Evolutionary conservation across 2,888 invertebrate species (phyloP).

Genomic region (Falcaria lacertinaria): DNA sequence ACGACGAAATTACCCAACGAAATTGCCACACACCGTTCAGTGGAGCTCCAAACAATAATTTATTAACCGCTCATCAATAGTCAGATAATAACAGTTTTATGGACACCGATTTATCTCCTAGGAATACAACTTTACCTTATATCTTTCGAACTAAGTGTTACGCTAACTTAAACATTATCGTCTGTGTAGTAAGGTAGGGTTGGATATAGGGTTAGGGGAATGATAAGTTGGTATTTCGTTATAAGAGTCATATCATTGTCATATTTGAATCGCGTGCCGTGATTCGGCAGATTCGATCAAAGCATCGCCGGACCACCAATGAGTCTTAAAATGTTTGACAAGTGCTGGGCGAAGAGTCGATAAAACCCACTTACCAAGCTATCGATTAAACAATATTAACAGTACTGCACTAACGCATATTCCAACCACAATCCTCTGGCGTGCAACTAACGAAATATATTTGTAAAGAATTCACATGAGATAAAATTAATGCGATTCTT

Average conservation of each 20-base stretch:
- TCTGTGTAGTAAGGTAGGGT: slow-evolving; percentile 5
- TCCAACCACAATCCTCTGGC: no score
- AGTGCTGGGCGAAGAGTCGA: slow-evolving; percentile 17
- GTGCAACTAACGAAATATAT: background rate
- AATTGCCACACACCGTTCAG: slow-evolving; percentile 46
- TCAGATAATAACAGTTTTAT: slow-evolving; percentile 73
- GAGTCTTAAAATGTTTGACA: slow-evolving; percentile 43
- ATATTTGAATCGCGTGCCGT: slow-evolving; percentile 76
- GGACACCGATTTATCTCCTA: slow-evolving; percentile 66
- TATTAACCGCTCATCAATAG: slow-evolving; percentile 68
- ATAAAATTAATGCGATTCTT: no score
- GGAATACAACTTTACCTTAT: slow-evolving; percentile 22
- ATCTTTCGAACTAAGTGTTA: slow-evolving; percentile 14
- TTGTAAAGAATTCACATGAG: no score
- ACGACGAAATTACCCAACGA: slow-evolving; percentile 31
- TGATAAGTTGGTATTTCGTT: slow-evolving; percentile 23
- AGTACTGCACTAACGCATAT: no score
- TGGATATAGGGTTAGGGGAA: background rate
- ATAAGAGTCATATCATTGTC: slow-evolving; percentile 73
- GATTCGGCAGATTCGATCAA: slow-evolving; percentile 74
- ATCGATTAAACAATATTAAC: no score
- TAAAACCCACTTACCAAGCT: no score
- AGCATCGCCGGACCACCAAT: slow-evolving; percentile 72
- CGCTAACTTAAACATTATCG: slow-evolving; percentile 16
- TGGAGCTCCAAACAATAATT: slow-evolving; percentile 61